Evolutionary conservation across 37 sponge, comb jelly and placozoan genomes (phyloP).

Genomic region (Chondrilla cf. caribensis): DNA sequence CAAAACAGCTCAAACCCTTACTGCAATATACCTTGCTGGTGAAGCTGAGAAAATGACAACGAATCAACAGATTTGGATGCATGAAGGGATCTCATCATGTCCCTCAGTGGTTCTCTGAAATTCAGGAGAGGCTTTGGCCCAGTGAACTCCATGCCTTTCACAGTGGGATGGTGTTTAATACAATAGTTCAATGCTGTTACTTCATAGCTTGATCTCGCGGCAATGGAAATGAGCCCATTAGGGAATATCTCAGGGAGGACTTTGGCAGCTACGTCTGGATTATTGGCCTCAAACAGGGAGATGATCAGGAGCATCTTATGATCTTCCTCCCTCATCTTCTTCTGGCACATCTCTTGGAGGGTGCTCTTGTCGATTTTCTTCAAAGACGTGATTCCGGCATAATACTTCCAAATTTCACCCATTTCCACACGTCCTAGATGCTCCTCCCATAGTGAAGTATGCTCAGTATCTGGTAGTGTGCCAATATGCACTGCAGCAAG

Average conservation of each 20-base stretch:
- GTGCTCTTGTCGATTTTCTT: background rate
- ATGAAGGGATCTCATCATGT: too few relatives aligned
- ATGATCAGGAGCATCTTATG: background rate
- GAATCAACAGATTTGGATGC: too few relatives aligned
- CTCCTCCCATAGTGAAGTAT: background rate
- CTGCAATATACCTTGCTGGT: too few relatives aligned
- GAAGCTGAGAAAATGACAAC: too few relatives aligned
- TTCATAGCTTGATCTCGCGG: too few relatives aligned
- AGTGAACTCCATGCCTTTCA: too few relatives aligned
- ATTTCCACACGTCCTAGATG: background rate
- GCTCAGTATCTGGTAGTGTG: background rate
- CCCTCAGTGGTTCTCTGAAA: too few relatives aligned
- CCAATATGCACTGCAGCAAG: background rate
- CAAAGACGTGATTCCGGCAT: background rate
- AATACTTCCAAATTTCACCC: constrained; percentile 11
- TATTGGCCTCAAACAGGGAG: constrained; percentile 3
- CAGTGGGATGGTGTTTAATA: too few relatives aligned
- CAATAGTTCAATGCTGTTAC: too few relatives aligned
- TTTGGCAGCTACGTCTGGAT: background rate
- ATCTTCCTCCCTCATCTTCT: background rate
- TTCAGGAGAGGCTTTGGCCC: too few relatives aligned
- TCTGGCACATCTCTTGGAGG: background rate
- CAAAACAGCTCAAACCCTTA: too few relatives aligned
- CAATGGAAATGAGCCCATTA: too few relatives aligned
- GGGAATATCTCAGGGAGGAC: background rate